phyloP scores from a whole-genome alignment of 37 sponge, comb jelly and placozoan genomes.

The Chondrilla cf. caribensis region DNA sequence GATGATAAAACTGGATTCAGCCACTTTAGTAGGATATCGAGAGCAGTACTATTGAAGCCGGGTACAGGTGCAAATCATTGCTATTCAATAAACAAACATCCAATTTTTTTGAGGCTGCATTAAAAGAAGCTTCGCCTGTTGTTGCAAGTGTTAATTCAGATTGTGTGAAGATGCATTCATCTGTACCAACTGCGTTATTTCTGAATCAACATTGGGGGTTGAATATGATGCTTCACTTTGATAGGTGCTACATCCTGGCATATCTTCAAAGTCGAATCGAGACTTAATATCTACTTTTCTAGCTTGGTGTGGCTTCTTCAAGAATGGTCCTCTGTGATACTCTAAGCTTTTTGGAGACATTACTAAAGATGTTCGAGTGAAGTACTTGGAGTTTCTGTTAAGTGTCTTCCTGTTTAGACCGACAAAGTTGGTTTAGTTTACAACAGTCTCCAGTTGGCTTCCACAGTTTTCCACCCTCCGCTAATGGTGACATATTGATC shows the following conservation, averaged over 20 bases:
- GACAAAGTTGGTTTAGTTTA: conserved; percentile 11
- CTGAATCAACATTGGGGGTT: not conserved
- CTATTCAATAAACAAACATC: conserved; percentile 17
- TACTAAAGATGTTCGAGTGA: not conserved
- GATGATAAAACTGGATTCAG: conserved; percentile 8
- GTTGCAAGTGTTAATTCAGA: conserved; percentile 6
- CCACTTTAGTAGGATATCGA: conserved; percentile 18
- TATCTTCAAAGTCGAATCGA: not conserved
- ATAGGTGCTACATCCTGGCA: conserved; percentile 10
- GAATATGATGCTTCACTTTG: not conserved
- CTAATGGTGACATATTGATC: conserved; percentile 26
- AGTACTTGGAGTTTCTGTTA: conserved; percentile 2
- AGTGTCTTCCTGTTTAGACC: conserved; percentile 17
- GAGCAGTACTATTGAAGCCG: not conserved
- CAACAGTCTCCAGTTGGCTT: not conserved
- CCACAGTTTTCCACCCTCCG: conserved; percentile 14
- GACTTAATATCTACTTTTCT: not conserved
- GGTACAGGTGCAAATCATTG: conserved; percentile 13
- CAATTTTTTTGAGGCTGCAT: conserved; percentile 26
- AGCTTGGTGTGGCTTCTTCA: not conserved
- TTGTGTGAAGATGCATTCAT: conserved; percentile 22
- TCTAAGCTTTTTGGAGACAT: not conserved
- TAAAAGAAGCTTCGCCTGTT: not conserved
- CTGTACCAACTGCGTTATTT: not conserved
- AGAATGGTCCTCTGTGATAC: conserved; percentile 14